Evolutionary conservation across 2,888 invertebrate species (phyloP).

Genomic region (Autographa gamma): DNA sequence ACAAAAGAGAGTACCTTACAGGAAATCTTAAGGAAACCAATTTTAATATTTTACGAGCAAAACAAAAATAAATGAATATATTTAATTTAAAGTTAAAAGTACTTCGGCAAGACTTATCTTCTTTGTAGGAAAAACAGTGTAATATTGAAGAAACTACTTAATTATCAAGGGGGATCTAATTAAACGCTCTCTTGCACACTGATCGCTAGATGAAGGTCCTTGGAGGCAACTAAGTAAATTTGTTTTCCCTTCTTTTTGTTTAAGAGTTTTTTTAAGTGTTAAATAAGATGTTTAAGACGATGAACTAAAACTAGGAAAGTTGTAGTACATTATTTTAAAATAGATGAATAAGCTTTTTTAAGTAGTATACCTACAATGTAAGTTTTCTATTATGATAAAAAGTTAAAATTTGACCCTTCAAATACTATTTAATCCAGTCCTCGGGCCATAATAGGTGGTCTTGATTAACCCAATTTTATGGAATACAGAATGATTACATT

Average conservation of each 20-base stretch:
- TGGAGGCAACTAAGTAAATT: conserved; percentile 43
- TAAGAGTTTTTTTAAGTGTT: conserved; percentile 15
- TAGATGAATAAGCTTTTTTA: no score
- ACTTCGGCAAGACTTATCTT: neutral
- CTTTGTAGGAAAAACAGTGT: conserved; percentile 31
- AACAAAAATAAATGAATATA: neutral
- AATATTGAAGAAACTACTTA: conserved; percentile 28
- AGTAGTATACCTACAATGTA: no score
- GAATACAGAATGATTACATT: no score
- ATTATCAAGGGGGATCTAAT: conserved; percentile 53
- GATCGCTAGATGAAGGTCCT: conserved; percentile 48
- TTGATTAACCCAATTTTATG: no score
- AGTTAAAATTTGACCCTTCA: no score
- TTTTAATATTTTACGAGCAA: neutral
- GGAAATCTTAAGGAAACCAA: conserved; percentile 13
- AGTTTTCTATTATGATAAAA: no score
- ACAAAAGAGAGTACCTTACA: conserved; percentile 17
- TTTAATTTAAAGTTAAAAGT: neutral
- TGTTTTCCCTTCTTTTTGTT: conserved; percentile 25
- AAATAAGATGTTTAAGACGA: neutral
- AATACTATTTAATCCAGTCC: no score
- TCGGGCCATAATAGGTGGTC: no score
- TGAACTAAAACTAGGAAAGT: no score
- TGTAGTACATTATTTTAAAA: no score
- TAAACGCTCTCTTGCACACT: conserved; percentile 50